Base-by-base conservation (phyloP, 92 coral and sea anemone genomes). In the Porites cylindrica region DNA sequence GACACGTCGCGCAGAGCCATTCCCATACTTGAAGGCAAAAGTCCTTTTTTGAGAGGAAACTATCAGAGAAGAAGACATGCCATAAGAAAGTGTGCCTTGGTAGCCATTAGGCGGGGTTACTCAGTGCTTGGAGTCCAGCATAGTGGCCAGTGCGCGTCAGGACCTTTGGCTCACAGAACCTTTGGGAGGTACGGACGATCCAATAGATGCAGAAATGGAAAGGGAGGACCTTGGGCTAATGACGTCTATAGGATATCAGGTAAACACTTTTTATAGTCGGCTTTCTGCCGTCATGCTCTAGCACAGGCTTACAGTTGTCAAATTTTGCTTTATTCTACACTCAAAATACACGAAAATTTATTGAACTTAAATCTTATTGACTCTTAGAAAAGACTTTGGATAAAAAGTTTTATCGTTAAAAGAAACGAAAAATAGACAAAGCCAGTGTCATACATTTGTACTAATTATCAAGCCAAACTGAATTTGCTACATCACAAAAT, bases 1-100 rank as follows among this genome's bases (percentile, higher is more conserved):
- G 93, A 91, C 85, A 87, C 75, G 21, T 65, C 86, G 18, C 90
- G 69, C 29, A 68, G 93, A 38, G 93, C 93, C 17, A 85, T 82
- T 32, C 89, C 89, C 12, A 60, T 16, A 59, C 20, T 76, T 52
- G 89, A 86, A 6, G 85, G 85, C 5, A 64, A 16, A 76, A 66
- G 70, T 43, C 82, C 53, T 3, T 43, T 84, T 7, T 14, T 84
- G 7, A 50, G 75, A 74, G 88, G 88, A 51, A 84, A 75, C 88
- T 82, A 82, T 5, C 47, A 71, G 50, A 3, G 47, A 32, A 67
- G 86, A 17, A 18, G 19, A 20, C 17, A 32, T 11, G 88, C 88
- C 32, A 51, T 63, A 8, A 18, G 18, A 14, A 51, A 18, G 47
- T 84, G 88, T 59, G 82, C 82, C 16, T 51, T 76, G 53, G 53